phyloP scores from a whole-genome alignment of 37 sponge, comb jelly and placozoan genomes.

The Agelas oroides region DNA sequence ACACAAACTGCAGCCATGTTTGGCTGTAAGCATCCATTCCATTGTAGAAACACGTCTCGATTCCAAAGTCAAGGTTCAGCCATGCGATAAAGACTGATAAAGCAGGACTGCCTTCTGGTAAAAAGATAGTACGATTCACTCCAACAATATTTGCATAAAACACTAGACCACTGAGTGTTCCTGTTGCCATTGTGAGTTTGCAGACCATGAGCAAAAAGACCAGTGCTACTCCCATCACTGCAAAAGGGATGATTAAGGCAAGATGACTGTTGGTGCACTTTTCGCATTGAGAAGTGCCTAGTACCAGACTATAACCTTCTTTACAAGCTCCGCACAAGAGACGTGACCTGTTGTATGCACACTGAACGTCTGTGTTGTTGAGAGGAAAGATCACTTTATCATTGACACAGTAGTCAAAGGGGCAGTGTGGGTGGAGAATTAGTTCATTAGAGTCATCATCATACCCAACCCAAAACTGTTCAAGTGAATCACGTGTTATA shows the following conservation, averaged over 20 bases:
- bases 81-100: constrained; percentile 16
- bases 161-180: constrained; percentile 34
- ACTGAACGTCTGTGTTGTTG: constrained; percentile 2
- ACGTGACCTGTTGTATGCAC: neutral
- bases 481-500: too few relatives aligned
- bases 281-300: constrained; percentile 41
- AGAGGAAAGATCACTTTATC: neutral
- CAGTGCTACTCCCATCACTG: constrained; percentile 26
- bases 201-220: neutral
- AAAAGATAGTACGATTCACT: constrained; percentile 8
- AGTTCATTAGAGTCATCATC: too few relatives aligned
- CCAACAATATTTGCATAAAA: constrained; percentile 44
- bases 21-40: constrained; percentile 14
- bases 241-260: constrained; percentile 17
- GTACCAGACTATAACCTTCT: constrained; percentile 29
- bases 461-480: too few relatives aligned
- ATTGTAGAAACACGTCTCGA: constrained; percentile 23
- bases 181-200: constrained; percentile 13
- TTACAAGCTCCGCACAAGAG: neutral
- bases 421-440: neutral
- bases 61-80: constrained; percentile 31
- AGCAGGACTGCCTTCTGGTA: neutral
- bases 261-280: constrained; percentile 32
- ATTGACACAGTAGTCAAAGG: constrained; percentile 22
- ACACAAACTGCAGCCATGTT: constrained; percentile 38